Evolutionary conservation across 2,113 vertebrate genomes (phyloP).

Genomic region (Kryptolebias marmoratus): DNA sequence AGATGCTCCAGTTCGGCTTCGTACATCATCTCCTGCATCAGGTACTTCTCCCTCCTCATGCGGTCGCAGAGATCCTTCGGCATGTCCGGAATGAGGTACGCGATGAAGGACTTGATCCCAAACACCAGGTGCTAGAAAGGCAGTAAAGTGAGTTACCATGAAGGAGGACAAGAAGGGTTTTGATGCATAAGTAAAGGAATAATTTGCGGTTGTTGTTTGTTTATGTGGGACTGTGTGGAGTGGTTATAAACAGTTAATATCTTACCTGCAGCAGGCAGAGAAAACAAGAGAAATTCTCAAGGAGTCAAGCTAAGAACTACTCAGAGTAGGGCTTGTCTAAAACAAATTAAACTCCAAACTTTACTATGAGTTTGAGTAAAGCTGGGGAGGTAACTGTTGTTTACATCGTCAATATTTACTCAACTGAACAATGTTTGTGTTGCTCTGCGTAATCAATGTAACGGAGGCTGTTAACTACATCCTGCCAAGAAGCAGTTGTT

Average conservation of each 20-base stretch:
- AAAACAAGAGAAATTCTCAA: no score
- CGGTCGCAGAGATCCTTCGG: constrained; percentile 96
- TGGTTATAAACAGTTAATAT: not conserved
- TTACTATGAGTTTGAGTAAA: no score
- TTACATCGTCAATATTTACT: no score
- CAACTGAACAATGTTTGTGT: no score
- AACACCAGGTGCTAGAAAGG: constrained; percentile 93
- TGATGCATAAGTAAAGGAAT: constrained; percentile 22
- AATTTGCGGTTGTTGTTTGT: not conserved
- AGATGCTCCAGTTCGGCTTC: constrained; percentile 96
- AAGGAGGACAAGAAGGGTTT: constrained; percentile 1
- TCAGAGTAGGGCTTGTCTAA: no score
- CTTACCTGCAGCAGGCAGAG: not conserved
- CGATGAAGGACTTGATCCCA: constrained; percentile 98
- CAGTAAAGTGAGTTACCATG: constrained; percentile 28
- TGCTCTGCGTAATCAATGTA: no score
- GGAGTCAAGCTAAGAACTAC: no score
- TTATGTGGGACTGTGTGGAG: not conserved
- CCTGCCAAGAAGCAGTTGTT: no score
- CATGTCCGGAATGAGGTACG: constrained; percentile 98
- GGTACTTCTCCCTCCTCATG: constrained; percentile 97
- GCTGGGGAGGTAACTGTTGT: no score
- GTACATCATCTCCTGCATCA: constrained; percentile 99
- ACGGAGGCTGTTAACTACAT: no score
- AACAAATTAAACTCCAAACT: no score